These are phyloP conservation scores for Calephelis perditalis DNA, from an alignment of 2,888 invertebrate species.

Conservation along the genomic window DNA sequence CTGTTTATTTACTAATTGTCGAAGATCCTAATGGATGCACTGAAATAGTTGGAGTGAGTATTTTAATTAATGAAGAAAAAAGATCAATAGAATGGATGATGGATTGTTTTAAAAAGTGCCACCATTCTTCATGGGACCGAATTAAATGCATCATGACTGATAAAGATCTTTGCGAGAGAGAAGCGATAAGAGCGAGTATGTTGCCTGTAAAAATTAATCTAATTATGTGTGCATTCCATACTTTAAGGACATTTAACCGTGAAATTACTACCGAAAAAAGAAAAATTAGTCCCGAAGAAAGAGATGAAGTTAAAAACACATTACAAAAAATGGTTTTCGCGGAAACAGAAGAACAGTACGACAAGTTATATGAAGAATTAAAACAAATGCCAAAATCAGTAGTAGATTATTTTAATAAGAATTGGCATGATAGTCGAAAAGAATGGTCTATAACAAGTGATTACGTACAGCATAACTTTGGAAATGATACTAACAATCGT, in stretches of 20 bases:
- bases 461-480: background rate
- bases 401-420: conserved; percentile 14
- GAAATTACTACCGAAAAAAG: conserved; percentile 20
- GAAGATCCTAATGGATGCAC: conserved; percentile 20
- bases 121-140: conserved; percentile 16
- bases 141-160: conserved; percentile 21
- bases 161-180: conserved; percentile 19
- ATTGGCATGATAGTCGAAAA: background rate
- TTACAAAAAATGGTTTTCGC: background rate
- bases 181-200: conserved; percentile 17
- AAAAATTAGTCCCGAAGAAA: conserved; percentile 11
- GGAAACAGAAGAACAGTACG: conserved; percentile 11
- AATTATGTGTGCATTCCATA: conserved; percentile 20
- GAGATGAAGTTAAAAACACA: too few relatives aligned
- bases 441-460: background rate
- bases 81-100: conserved; percentile 22
- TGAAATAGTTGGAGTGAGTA: conserved; percentile 20
- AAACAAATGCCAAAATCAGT: conserved; percentile 17
- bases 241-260: conserved; percentile 18
- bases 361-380: conserved; percentile 5
- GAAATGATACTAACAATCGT: background rate
- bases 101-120: conserved; percentile 16
- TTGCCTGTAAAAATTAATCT: conserved; percentile 14
- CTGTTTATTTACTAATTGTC: conserved; percentile 20
- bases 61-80: conserved; percentile 17